phyloP scores from a whole-genome alignment of 2,797 vertebrate species.

The Selene dorsalis region DNA sequence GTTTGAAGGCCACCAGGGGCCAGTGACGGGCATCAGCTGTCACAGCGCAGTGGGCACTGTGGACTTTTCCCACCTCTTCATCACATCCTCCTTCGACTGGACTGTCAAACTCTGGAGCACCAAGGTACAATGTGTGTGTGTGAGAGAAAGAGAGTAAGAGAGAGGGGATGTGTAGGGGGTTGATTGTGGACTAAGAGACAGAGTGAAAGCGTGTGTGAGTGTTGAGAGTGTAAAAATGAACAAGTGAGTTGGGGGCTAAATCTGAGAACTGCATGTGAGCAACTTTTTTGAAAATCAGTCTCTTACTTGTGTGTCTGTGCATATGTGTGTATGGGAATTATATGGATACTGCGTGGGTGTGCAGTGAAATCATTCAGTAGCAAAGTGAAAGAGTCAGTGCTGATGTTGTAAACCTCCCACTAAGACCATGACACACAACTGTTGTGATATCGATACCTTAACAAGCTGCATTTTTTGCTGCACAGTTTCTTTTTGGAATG shows the following conservation, averaged over 20 bases:
- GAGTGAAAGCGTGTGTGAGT: background rate
- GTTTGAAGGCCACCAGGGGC: conserved; percentile 98
- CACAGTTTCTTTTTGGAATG: background rate
- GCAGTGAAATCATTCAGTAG: conserved; percentile 11
- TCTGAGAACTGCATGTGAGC: conserved; percentile 41
- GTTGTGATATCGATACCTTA: background rate
- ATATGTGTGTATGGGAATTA: conserved; percentile 12
- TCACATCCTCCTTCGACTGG: conserved; percentile 99
- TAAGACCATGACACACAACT: background rate
- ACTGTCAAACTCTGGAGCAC: conserved; percentile 99
- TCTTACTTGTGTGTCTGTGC: conserved; percentile 19
- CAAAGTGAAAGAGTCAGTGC: background rate
- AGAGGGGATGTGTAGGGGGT: conserved; percentile 59
- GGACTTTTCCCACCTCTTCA: conserved; percentile 97
- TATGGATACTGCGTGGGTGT: conserved; percentile 1
- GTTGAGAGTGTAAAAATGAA: background rate
- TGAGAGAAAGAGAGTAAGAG: background rate
- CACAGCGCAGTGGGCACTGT: conserved; percentile 94
- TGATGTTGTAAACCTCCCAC: background rate
- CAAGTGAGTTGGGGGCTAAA: background rate
- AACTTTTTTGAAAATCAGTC: conserved; percentile 43
- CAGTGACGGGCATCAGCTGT: conserved; percentile 96
- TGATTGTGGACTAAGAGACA: conserved; percentile 61
- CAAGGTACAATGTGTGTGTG: conserved; percentile 85
- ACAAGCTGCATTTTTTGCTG: background rate